These are phyloP conservation scores for Xiphophorus couchianus DNA, from an alignment of 2,113 vertebrate species.

Conservation along the genomic window DNA sequence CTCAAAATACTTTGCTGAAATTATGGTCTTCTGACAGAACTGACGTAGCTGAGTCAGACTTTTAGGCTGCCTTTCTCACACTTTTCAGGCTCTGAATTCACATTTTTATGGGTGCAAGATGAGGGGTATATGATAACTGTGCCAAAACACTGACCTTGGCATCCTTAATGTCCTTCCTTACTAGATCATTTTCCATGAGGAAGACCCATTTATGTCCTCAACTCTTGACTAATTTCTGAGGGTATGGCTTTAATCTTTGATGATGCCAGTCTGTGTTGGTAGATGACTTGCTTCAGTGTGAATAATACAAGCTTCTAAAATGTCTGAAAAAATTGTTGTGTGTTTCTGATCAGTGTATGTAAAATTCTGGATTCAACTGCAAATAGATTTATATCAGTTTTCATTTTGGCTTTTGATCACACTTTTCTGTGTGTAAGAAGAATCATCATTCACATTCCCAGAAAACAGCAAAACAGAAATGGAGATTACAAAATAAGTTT, in stretches of 20 bases:
- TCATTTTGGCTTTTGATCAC: not conserved
- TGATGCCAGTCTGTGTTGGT: not conserved
- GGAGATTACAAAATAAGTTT: conserved; percentile 73
- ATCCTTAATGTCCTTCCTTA: not conserved
- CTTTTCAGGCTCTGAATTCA: not conserved
- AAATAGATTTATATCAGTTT: not conserved
- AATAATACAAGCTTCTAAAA: too few relatives aligned
- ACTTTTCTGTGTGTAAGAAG: not conserved
- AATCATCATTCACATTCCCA: not conserved
- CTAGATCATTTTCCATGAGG: not conserved
- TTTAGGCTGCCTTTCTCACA: not conserved
- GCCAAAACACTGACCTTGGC: not conserved
- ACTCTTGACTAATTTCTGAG: not conserved
- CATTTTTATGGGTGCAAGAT: not conserved
- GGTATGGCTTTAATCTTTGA: not conserved
- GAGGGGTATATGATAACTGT: not conserved
- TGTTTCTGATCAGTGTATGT: too few relatives aligned
- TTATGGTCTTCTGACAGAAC: not conserved
- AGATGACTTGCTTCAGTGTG: too few relatives aligned
- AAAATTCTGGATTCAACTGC: too few relatives aligned
- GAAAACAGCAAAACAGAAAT: conserved; percentile 8
- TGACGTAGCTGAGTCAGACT: not conserved
- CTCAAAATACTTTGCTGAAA: not conserved
- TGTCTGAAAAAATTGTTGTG: too few relatives aligned
- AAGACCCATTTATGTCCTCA: too few relatives aligned